Base-by-base conservation (phyloP, 2,797 vertebrate genomes). In the Bradypus variegatus region DNA sequence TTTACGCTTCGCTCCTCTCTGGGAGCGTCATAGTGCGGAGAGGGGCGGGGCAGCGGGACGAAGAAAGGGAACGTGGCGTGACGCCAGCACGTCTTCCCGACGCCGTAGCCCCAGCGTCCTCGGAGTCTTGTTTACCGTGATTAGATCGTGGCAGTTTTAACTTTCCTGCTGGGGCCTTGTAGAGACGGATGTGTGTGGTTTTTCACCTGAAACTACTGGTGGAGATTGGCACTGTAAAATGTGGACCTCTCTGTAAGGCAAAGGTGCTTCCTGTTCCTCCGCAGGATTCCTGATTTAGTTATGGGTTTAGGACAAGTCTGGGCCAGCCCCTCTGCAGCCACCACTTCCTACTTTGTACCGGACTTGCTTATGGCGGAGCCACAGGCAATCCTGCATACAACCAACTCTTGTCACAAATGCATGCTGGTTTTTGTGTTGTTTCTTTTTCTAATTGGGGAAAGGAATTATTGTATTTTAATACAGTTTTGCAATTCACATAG, bases 1-100 rank as follows among this genome's bases (percentile, higher is more conserved):
- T 95, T 95, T 96, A 96, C 96, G 96, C 95, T 18, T n/a, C 5
- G 0, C 78, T 93, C 93, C 92, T 93, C 93, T 73, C 15, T 21
- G 65, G 6, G 33, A 62, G 93, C 97, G 95, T 97, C 97, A 96
- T 36, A 64, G 77, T 64, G 91, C 86, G 82, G 33, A 65, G 85
- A 31, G 89, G 48, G 84, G 62, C 38, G 60, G 55, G 12, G 70
- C 16, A 10, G 41, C 45, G 8, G 27, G 27, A 33, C 12, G 50
- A 13, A 18, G 9, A 0, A 3, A 10, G 53, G 12, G 50, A 36
- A 36, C 89, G 60, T 19, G 65, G 4, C 88, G 50, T 69, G 58
- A 72, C 85, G 89, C 91, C 45, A 21, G 11, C 77, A 2, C 77
- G 93, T 79, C 16, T 23, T 16, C 48, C 53, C 38, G 53, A 69